Evolutionary conservation across 1,140 invertebrate species (phyloP), one percentile per base, ranked within the genome.

Genomic region (Pygmarrhopalites habei): DNA sequence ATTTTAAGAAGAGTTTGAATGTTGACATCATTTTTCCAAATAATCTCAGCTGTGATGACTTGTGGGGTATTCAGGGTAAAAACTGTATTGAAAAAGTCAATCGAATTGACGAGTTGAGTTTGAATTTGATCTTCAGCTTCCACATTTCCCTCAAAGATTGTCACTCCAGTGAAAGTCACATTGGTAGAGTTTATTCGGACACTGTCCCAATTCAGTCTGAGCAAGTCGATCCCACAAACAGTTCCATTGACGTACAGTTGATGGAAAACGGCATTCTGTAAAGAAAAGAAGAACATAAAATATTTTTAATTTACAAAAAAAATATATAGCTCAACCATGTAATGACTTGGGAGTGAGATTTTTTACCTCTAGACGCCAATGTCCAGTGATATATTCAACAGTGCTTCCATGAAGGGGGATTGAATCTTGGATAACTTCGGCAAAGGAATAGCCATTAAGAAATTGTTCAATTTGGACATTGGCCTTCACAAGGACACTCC

Each of bases 331-430:
- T n/a, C n/a, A n/a, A n/a, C n/a, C n/a, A n/a, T 32, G 32, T 47
- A 23, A 28, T 53, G 10, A 39, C 25, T 47, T 15, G 10, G 15
- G 28, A 30, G 30, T 59, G 3, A 19, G 51, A 66, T 52, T 59
- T 53, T 39, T 39, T 55, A 67, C 66, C 57, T 67, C 32, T 30
- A 67, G 59, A 14, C 39, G 15, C 66, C 66, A 67, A 19, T 51
- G 2, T 14, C 23, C 29, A 29, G 12, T 15, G n/a, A 67, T 46
- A 1, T 17, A 5, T 21, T 56, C 23, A 35, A 29, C 14, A 2
- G 30, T 23, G 12, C 55, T 0, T 2, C 46, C 25, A 4, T 57
- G 32, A 1, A 67, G 26, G 0, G 62, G 62, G 17, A 67, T 12
- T n/a, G 49, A 46, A 30, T 61, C 17, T 12, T 19, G 12, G 2